phyloP scores from a whole-genome alignment of 2,113 vertebrate species.

The Oncorhynchus tshawytscha region DNA sequence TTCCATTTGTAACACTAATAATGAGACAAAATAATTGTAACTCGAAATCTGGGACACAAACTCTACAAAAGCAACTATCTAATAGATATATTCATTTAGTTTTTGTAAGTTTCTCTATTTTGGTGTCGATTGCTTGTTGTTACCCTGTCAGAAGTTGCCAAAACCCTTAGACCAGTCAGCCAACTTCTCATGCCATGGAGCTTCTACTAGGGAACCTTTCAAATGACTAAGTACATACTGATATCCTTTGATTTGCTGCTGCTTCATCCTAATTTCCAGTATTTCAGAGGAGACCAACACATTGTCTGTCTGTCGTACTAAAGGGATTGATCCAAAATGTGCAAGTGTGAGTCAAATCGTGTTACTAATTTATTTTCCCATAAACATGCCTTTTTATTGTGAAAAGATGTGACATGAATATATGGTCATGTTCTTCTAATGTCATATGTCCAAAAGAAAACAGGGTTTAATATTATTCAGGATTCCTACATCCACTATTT shows the following conservation, averaged over 20 bases:
- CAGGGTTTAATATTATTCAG: conserved; percentile 3
- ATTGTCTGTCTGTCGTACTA: too few species aligned
- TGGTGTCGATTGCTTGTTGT: background rate
- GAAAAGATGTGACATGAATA: background rate
- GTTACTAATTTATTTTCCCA: too few species aligned
- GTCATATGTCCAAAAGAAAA: background rate
- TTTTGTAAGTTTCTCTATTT: conserved; percentile 7
- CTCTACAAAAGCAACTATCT: conserved; percentile 20
- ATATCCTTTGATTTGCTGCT: conserved; percentile 12
- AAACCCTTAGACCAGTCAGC: background rate
- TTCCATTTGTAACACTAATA: conserved; percentile 49
- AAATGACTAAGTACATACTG: conserved; percentile 6
- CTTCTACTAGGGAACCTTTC: conserved; percentile 1
- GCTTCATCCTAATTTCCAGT: background rate
- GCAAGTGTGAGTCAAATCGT: too few species aligned
- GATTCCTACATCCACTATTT: too few species aligned
- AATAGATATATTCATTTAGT: conserved; percentile 9
- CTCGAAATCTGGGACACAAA: background rate
- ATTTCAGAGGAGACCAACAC: background rate
- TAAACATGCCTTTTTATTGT: too few species aligned
- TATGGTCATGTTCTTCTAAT: background rate
- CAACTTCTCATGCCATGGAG: background rate
- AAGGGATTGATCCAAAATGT: too few species aligned
- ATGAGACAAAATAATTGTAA: background rate
- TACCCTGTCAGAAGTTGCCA: conserved; percentile 2